Conservation (phyloP, 2,113 vertebrate species). For the Mesitornis unicolor region DNA sequence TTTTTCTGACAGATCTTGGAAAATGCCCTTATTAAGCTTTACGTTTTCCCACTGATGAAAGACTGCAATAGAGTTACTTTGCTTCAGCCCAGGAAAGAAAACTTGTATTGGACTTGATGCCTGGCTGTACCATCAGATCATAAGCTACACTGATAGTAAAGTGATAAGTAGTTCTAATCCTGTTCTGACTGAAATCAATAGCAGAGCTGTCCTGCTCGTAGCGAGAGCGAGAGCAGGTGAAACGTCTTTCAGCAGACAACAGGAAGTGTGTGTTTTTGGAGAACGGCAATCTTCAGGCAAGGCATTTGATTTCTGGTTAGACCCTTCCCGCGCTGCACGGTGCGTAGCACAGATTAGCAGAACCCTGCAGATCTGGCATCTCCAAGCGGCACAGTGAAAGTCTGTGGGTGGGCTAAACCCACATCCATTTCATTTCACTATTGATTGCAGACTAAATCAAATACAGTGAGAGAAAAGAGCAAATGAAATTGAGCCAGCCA, state of each 20-base stretch:
- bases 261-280: neutral
- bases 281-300: neutral
- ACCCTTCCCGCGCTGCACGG: accelerated
- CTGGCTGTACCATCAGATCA: neutral
- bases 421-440: conserved; percentile 1
- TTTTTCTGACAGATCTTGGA: neutral
- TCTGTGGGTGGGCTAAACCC: conserved; percentile 21
- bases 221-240: neutral
- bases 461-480: neutral
- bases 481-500: neutral
- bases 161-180: neutral
- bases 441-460: neutral
- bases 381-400: neutral
- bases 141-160: neutral
- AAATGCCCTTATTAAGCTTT: neutral
- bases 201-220: neutral
- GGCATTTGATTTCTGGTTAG: neutral
- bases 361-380: neutral
- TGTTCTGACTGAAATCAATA: neutral
- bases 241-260: neutral
- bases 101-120: neutral
- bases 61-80: neutral
- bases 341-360: neutral
- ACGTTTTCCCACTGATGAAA: neutral
- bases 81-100: neutral